Base-by-base conservation (phyloP, 2,797 vertebrate species). In the Urophycis tenuis region DNA sequence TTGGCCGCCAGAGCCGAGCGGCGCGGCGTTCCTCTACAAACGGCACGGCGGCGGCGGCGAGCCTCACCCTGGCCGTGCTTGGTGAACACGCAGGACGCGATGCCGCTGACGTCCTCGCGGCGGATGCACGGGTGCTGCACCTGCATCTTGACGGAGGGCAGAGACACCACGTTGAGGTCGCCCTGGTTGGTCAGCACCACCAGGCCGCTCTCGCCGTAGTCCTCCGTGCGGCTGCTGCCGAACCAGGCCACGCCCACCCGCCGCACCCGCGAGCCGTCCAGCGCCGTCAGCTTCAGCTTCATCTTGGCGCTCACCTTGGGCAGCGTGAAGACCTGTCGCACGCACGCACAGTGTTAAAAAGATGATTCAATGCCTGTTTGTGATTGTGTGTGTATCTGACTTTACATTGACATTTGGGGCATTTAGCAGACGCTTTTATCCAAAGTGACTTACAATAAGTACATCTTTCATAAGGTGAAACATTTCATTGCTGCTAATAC, bases 51-150 rank as follows among this genome's bases (percentile, higher is more conserved):
- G n/a, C n/a, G n/a, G n/a, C n/a, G n/a, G n/a, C 17, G 39, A 5
- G 8, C 22, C 22, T 74, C 82, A 92, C 91, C 91, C 71, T 92
- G 91, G 74, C 97, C 97, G 0, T 96, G 94, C 74, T 95, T 98
- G 76, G 97, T 99, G 92, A 99, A 99, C 84, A 99, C 97, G 0
- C 97, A 99, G 69, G 97, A 99, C 0, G 97, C 96, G 15, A 99
- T 99, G 83, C 98, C 98, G 0, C 97, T 99, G 77, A 99, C 96
- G 12, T 99, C 98, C 88, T 99, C 97, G 70, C 94, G 91, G 74
- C 97, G 95, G 85, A 99, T 96, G 85, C 98, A 99, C 74, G 95
- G 93, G 83, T 96, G 94, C 4, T 96, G 96, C 67, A 96, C 96
- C 90, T 98, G 97, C 87, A 96, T 90, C 92, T 96, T 98, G 71